Conservation (phyloP, 2,888 invertebrate genomes). For the Cartodere bifasciata region DNA sequence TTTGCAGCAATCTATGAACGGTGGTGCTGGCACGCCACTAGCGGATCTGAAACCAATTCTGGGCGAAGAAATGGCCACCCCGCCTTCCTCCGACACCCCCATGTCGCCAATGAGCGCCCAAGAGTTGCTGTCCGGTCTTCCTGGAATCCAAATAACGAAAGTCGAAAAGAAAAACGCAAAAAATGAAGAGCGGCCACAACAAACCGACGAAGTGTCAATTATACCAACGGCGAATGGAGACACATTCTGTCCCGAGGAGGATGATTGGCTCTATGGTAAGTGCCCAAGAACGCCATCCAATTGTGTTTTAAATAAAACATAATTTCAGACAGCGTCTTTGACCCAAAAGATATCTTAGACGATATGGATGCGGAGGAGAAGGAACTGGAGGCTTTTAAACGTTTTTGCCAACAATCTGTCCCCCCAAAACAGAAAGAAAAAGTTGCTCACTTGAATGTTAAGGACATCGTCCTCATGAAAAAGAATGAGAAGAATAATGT, state of each 20-base stretch:
- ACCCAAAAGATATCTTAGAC: constrained; percentile 66
- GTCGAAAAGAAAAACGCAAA: constrained; percentile 27
- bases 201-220: constrained; percentile 33
- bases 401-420: constrained; percentile 74
- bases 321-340: constrained; percentile 54
- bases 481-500: constrained; percentile 30
- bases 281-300: background rate
- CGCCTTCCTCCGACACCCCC: constrained; percentile 13
- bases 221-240: constrained; percentile 30
- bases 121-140: constrained; percentile 33
- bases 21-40: constrained; percentile 20
- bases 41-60: constrained; percentile 25
- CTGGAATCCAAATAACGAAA: constrained; percentile 35
- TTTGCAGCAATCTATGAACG: constrained; percentile 24
- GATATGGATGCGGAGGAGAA: constrained; percentile 69
- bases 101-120: constrained; percentile 29
- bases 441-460: constrained; percentile 61
- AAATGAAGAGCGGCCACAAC: constrained; percentile 23
- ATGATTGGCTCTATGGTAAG: constrained; percentile 34
- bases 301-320: constrained; percentile 1
- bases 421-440: constrained; percentile 65
- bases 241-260: constrained; percentile 28
- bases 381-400: constrained; percentile 77
- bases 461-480: constrained; percentile 60
- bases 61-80: constrained; percentile 18